A percentile compares a stretch with the other conserved stretches of the same genome.
phyloP scores from a whole-genome alignment of 2,113 vertebrate genomes.

The Indicator maculatus region DNA sequence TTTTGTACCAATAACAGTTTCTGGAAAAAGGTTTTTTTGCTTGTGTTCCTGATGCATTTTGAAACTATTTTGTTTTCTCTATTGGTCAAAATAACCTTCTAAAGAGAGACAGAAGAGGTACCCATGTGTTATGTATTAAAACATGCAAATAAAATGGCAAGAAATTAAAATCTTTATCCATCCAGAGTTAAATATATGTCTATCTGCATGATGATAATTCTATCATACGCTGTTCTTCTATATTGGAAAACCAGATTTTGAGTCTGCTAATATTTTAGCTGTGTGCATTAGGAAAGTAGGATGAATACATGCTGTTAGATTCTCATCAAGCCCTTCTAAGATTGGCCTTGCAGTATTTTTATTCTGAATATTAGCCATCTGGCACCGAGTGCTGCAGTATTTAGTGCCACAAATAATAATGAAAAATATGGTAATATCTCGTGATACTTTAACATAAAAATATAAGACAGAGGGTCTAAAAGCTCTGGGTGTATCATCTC shows the following conservation, averaged over 20 bases:
- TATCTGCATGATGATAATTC: neutral
- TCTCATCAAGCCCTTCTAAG: conserved; percentile 45
- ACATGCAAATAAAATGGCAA: neutral
- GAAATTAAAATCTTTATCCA: neutral
- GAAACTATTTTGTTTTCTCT: conserved; percentile 6
- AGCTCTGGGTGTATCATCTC: conserved; percentile 33
- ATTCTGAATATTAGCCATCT: conserved; percentile 63
- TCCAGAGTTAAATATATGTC: neutral
- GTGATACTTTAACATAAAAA: conserved; percentile 54
- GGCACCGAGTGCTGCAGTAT: conserved; percentile 48
- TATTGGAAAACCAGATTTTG: conserved; percentile 36
- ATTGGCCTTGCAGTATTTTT: conserved; percentile 62
- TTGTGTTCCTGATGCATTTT: conserved; percentile 24
- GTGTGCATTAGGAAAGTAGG: neutral
- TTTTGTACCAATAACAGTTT: conserved; percentile 65
- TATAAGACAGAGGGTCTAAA: conserved; percentile 53
- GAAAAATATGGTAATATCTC: conserved; percentile 48
- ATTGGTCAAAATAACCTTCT: neutral
- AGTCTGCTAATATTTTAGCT: conserved; percentile 61
- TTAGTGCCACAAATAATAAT: conserved; percentile 54
- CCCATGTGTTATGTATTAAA: neutral
- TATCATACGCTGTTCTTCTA: neutral
- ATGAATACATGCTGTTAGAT: conserved; percentile 54
- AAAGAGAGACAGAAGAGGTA: neutral
- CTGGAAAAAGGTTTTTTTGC: conserved; percentile 41